Evolutionary conservation across 2,797 vertebrate species (phyloP), one percentile per base, ranked within the genome.

Genomic region (Arctocebus calabarensis): DNA sequence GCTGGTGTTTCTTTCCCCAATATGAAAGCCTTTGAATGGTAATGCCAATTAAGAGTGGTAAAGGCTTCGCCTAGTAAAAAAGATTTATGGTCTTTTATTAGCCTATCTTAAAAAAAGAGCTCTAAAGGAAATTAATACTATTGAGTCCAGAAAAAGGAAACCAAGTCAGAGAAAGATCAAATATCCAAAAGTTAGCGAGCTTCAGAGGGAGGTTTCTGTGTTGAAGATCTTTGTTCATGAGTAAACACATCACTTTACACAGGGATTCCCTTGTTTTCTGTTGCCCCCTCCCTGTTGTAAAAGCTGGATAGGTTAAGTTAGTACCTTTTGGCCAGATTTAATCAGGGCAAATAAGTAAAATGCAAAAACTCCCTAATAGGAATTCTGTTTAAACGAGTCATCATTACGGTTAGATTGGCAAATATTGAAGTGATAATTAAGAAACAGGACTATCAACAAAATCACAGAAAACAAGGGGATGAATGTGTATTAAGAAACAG

Each of bases 11-110:
- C 62, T 84, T 91, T 94, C 45, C 71, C 29, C 89, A 68, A 7
- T 78, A 79, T 23, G 87, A 97, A 96, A 83, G 62, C 12, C 64
- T 94, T 79, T 92, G 55, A 94, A 85, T 84, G 23, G 61, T 70
- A n/a, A 86, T 89, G 83, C 55, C 91, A 94, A 91, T 96, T 89
- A 95, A 95, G 66, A 61, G 61, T 66, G 73, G 19, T 92, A 95
- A 95, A 96, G 59, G 52, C 37, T 84, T 96, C 89, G 70, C 52
- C 66, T 95, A 82, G 62, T 96, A 92, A 95, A 96, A 91, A 86
- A 79, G 81, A 88, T 68, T 84, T 88, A 68, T 90, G 62, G 25
- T 64, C 43, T 95, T 82, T 75, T 86, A 89, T 88, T 92, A 81
- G 66, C 68, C 61, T 87, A 6, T 45, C 92, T 94, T 93, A 82